Conservation (phyloP, 2,888 invertebrate species). For the Callinectes sapidus region DNA sequence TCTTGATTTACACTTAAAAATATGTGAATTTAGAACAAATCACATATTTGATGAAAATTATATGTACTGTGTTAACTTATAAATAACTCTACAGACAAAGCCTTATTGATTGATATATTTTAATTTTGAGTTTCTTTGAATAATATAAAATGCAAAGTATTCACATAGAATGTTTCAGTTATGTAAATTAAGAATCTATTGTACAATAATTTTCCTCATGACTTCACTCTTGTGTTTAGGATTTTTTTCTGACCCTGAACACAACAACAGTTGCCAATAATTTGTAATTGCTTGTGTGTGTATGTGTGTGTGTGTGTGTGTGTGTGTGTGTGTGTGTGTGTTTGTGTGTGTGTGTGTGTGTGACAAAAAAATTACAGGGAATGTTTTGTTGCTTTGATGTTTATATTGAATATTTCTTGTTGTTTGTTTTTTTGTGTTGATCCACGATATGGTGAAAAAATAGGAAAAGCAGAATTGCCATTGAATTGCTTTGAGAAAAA, state of each 20-base stretch:
- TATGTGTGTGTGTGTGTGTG: not conserved
- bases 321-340: not conserved
- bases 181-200: not conserved
- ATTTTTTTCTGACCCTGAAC: not conserved
- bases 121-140: too few species aligned
- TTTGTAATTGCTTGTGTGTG: not conserved
- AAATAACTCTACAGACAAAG: too few species aligned
- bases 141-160: too few species aligned
- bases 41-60: too few species aligned
- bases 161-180: too few species aligned
- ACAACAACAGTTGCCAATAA: conserved; percentile 26
- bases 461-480: not conserved
- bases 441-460: not conserved
- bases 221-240: not conserved
- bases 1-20: too few species aligned
- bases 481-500: not conserved
- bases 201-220: conserved; percentile 1
- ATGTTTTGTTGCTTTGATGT: conserved; percentile 22
- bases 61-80: too few species aligned
- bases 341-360: conserved; percentile 5
- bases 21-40: too few species aligned
- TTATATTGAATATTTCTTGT: conserved; percentile 3
- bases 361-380: not conserved
- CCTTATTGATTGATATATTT: too few species aligned
- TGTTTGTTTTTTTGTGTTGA: not conserved